Base-by-base conservation (phyloP, 2,888 invertebrate genomes). In the Leucania comma region DNA sequence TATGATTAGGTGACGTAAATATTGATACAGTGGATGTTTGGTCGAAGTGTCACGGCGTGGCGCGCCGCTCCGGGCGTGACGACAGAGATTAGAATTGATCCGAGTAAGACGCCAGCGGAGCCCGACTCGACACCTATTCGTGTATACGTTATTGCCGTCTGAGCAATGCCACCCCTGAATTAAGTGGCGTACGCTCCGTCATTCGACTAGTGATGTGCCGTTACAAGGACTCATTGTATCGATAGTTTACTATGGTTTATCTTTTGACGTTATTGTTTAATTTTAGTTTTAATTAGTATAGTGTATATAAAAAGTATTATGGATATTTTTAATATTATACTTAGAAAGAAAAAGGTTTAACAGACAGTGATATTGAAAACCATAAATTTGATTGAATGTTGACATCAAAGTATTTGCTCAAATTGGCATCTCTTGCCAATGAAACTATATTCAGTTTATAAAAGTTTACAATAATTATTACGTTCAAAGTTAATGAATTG, bases 31-130 rank as follows among this genome's bases (percentile, higher is more conserved):
- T 86, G 88, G 87, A 88, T 80, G 75, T 82, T 84, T 83, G 80
- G 80, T 72, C 63, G 76, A 83, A 78, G 85, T 84, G 88, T 86
- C 85, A 87, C 85, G 84, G 78, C 83, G 81, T 85, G 84, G 78
- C 83, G 81, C 81, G 85, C 78, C 77, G 80, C 82, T 75, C 78
- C 81, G 84, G 87, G 89, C 89, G 88, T 91, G 91, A 92, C 91
- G 91, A 88, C 89, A 89, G 86, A 91, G 92, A 92, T 93, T 92
- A 92, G 89, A 90, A 93, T 92, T 93, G 93, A 93, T 93, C 93
- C 91, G 86, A 90, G 82, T 88, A 91, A 91, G 89, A 89, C 90
- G 89, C 87, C 85, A 80, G 80, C 72, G 82, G 79, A 84, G 83
- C 83, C 68, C 81, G 76, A 80, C 86, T 87, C 89, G 89, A 90